These are phyloP conservation scores for Rhamnusium bicolor DNA, from an alignment of 2,888 invertebrate genomes.

Conservation along the genomic window DNA sequence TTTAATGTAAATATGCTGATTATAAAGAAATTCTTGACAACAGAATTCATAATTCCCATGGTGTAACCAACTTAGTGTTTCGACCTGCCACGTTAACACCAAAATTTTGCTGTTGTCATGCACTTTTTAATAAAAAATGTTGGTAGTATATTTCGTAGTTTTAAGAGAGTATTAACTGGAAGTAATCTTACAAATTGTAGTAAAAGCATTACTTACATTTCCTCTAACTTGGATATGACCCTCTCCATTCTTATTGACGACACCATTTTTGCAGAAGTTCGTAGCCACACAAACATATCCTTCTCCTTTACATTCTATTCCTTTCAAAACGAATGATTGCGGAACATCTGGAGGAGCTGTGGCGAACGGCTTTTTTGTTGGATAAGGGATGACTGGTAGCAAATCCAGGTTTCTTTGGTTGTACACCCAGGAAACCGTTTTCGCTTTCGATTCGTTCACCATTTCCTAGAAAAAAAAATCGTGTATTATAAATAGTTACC, in stretches of 20 bases:
- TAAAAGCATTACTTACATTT: constrained; percentile 72
- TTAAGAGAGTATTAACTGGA: too few relatives aligned
- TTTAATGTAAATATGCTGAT: too few relatives aligned
- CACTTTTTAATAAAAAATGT: too few relatives aligned
- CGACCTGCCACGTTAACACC: too few relatives aligned
- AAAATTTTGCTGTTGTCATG: too few relatives aligned
- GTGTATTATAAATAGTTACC: too few relatives aligned
- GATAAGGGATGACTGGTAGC: constrained; percentile 52
- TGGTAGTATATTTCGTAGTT: too few relatives aligned
- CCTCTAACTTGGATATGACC: constrained; percentile 72
- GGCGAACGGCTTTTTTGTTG: constrained; percentile 48
- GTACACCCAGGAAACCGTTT: constrained; percentile 68
- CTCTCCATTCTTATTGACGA: constrained; percentile 73
- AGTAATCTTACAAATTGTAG: not conserved
- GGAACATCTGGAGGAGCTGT: constrained; percentile 38
- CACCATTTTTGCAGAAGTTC: constrained; percentile 76
- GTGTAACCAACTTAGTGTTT: too few relatives aligned
- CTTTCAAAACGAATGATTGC: constrained; percentile 48
- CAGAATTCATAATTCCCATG: too few relatives aligned
- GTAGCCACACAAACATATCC: constrained; percentile 77
- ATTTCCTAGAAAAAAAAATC: constrained; percentile 57
- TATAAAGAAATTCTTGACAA: too few relatives aligned
- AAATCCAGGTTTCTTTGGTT: constrained; percentile 61
- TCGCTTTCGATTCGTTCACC: constrained; percentile 63
- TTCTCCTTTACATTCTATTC: constrained; percentile 73